Evolutionary conservation across 2,797 vertebrate genomes (phyloP).

Genomic region (Alectoris magna): DNA sequence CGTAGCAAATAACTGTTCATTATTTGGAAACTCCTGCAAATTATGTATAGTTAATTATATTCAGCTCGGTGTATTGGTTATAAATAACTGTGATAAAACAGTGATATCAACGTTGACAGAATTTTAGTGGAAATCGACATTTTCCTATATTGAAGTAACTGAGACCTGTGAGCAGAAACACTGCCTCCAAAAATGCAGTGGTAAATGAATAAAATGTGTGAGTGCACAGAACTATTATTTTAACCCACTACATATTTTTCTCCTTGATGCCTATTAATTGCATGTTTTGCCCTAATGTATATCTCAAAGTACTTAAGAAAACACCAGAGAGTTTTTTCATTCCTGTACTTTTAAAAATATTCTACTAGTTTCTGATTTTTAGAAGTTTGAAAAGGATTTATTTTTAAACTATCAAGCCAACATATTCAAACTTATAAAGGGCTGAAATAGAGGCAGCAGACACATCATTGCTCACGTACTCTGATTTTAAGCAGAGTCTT

Average conservation of each 20-base stretch:
- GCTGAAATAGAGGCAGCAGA: not conserved
- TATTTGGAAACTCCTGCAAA: constrained; percentile 66
- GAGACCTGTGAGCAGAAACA: constrained; percentile 21
- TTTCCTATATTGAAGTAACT: constrained; percentile 55
- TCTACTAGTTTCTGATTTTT: not conserved
- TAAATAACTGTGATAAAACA: constrained; percentile 68
- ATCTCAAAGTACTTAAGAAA: not conserved
- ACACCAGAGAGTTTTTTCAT: not conserved
- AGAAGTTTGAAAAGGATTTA: not conserved
- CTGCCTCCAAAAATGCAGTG: constrained; percentile 24
- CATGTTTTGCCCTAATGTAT: not conserved
- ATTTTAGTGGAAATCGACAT: constrained; percentile 62
- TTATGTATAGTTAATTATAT: constrained; percentile 64
- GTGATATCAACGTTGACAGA: constrained; percentile 45
- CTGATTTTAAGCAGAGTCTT: not conserved
- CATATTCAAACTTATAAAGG: not conserved
- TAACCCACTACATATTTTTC: not conserved
- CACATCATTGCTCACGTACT: not conserved
- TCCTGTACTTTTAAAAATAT: not conserved
- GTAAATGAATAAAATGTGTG: not conserved
- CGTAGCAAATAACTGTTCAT: constrained; percentile 51
- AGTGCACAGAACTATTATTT: not conserved
- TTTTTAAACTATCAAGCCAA: not conserved
- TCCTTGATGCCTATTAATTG: constrained; percentile 1
- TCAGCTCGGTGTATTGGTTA: constrained; percentile 56